phyloP scores from a whole-genome alignment of 2,797 vertebrate genomes.

The Eulemur mongoz region DNA sequence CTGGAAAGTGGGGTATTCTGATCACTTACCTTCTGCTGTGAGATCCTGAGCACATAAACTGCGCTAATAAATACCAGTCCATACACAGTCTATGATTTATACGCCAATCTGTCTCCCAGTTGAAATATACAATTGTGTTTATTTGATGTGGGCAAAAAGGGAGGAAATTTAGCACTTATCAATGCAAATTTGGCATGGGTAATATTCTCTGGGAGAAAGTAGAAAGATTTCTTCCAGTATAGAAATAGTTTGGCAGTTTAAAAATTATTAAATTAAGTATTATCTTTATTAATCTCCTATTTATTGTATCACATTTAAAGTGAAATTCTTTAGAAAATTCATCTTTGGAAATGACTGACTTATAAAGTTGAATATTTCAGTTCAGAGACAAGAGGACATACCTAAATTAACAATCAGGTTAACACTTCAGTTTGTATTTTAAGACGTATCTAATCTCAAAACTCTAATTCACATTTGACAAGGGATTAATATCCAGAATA shows the following conservation, averaged over 20 bases:
- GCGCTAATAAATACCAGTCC: neutral
- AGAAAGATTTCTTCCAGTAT: neutral
- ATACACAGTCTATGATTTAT: neutral
- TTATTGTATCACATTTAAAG: neutral
- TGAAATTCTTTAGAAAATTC: neutral
- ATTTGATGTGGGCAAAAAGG: neutral
- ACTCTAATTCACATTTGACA: neutral
- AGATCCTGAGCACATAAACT: neutral
- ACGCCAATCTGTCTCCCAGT: neutral
- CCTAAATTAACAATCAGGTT: neutral
- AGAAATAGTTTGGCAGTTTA: neutral
- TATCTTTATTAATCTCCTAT: neutral
- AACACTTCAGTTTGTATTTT: slow-evolving; percentile 6
- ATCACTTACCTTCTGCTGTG: neutral
- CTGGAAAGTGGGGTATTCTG: neutral
- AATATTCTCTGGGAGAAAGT: neutral
- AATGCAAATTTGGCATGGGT: neutral
- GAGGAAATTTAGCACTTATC: neutral
- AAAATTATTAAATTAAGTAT: neutral
- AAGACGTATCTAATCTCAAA: slow-evolving; percentile 15
- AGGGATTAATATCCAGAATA: neutral
- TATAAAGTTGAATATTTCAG: neutral
- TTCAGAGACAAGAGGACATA: neutral
- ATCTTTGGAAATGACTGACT: neutral
- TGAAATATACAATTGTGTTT: neutral